Percentiles rank a stretch among this genome's conserved stretches.
These are phyloP conservation scores for Acyrthosiphon pisum DNA, from an alignment of 1,140 invertebrate species.

Conservation along the genomic window DNA sequence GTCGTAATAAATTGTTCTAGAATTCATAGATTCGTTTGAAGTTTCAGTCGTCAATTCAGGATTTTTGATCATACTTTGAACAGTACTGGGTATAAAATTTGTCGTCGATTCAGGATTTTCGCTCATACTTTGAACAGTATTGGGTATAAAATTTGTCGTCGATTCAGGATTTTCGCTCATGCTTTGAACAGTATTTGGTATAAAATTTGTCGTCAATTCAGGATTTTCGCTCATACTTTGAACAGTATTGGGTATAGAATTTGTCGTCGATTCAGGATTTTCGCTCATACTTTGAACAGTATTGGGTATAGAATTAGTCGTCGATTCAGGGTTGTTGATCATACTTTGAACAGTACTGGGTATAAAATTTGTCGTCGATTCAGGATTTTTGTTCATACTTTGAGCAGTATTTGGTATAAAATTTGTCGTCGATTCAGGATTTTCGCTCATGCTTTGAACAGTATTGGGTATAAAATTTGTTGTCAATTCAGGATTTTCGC, in stretches of 20 bases:
- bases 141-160: background rate
- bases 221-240: too few species aligned
- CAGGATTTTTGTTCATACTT: too few species aligned
- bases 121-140: too few species aligned
- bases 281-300: too few species aligned
- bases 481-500: too few species aligned
- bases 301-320: too few species aligned
- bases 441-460: background rate
- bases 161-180: background rate
- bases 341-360: too few species aligned
- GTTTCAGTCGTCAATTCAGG: background rate
- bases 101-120: too few species aligned
- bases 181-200: background rate
- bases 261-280: too few species aligned
- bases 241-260: too few species aligned
- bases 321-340: too few species aligned
- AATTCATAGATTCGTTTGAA: background rate
- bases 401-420: background rate
- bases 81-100: background rate
- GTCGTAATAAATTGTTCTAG: background rate
- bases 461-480: background rate
- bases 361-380: too few species aligned
- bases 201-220: background rate
- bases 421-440: background rate
- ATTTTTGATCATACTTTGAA: background rate